Evolutionary conservation across 2,888 invertebrate genomes (phyloP).

Genomic region (Epinotia bilunana): DNA sequence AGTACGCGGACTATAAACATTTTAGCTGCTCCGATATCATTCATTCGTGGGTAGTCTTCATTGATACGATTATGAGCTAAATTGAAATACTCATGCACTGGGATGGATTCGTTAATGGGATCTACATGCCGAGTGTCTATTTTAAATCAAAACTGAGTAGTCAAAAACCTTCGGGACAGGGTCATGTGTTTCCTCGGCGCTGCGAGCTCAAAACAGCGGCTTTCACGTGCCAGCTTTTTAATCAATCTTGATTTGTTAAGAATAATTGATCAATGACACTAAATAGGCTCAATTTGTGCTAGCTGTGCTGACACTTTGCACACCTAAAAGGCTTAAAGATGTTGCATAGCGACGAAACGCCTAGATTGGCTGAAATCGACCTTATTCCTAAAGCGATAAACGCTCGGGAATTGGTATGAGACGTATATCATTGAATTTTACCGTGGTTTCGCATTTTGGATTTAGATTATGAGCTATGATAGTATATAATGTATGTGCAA

Average conservation of each 20-base stretch:
- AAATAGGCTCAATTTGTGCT: slow-evolving; percentile 14
- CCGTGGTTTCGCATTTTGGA: slow-evolving; percentile 67
- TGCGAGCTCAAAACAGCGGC: too few relatives aligned
- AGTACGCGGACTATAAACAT: too few relatives aligned
- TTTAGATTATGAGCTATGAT: slow-evolving; percentile 61
- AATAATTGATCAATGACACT: not conserved
- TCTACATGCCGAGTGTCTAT: not conserved
- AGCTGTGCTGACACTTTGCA: slow-evolving; percentile 25
- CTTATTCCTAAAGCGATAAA: not conserved
- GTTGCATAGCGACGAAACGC: slow-evolving; percentile 3
- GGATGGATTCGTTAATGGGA: not conserved
- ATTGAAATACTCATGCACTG: too few relatives aligned
- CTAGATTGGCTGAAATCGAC: not conserved
- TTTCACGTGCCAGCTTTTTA: not conserved
- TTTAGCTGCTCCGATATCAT: too few relatives aligned
- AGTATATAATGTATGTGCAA: slow-evolving; percentile 60
- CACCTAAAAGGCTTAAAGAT: slow-evolving; percentile 3
- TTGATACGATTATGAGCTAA: too few relatives aligned
- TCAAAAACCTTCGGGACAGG: not conserved
- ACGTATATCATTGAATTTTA: not conserved
- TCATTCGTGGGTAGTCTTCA: too few relatives aligned
- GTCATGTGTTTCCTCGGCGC: not conserved
- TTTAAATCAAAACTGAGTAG: too few relatives aligned
- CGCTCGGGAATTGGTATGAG: not conserved
- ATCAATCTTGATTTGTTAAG: not conserved